Base-by-base conservation (phyloP, 1,140 invertebrate genomes). In the Oncopodura yosiiana region DNA sequence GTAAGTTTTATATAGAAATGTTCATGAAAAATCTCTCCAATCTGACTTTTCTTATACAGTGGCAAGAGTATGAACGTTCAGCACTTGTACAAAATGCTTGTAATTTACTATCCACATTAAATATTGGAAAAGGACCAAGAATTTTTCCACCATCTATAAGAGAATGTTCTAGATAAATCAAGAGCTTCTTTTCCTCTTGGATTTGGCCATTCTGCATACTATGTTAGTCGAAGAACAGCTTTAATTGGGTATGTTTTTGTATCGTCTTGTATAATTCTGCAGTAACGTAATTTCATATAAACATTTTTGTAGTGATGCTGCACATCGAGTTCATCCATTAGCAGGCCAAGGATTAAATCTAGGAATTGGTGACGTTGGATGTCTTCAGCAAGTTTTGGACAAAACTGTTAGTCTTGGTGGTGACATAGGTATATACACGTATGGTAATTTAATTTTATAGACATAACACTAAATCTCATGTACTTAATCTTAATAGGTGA, bases 311-410 rank as follows among this genome's bases (percentile, higher is more conserved):
- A 86, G 88, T 14, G 95, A 99, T 78, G 89, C 94, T 30, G 94
- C 94, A 8, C 95, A 99, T 71, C 77, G 90, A 67, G 77, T 99
- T 32, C 94, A 99, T 75, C 95, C 95, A 0, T 69, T 98, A 44
- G 95, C 94, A 39, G 95, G 95, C 0, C 93, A 96, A 72, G 94
- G 94, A 11, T 89, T 97, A 0, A 99, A 99, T 75, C 74, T 99
- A 38, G 95, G 95, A 3, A 94, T 98, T 71, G 88, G 87, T 21
- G 96, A 99, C 74, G 82, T 96, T 0, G 67, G 73, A 12, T 75
- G 77, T 61, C 74, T 99, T 0, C 77, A 80, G 9, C 67, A 82
- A 43, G 67, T 80, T 3, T 68, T 97, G 14, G 75, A 81, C 3
- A 76, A 86, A 39, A 79, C 83, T 3, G 72, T 81, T 0, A 79